Percentiles rank a stretch among this genome's conserved stretches.
Conservation (phyloP, 2,888 invertebrate species). For the Linyphia triangularis region DNA sequence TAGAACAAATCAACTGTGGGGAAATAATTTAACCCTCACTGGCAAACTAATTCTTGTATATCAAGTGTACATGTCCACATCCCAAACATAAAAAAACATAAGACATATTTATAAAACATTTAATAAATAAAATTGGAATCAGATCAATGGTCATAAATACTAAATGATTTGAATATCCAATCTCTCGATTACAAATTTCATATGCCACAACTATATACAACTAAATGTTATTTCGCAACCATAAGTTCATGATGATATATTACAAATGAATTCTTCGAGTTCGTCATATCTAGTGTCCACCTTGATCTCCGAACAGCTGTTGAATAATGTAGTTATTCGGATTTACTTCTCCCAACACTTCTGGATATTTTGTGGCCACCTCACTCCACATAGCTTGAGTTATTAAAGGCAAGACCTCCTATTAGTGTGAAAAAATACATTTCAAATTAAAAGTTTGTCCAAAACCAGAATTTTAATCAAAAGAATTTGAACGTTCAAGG, state of each 20-base stretch:
- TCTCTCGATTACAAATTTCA: background rate
- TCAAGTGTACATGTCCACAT: no score
- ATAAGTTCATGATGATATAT: slow-evolving; percentile 12
- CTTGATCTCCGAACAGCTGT: slow-evolving; percentile 81
- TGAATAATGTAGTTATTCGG: slow-evolving; percentile 80
- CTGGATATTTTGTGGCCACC: slow-evolving; percentile 78
- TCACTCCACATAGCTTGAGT: slow-evolving; percentile 78
- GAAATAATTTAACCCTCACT: no score
- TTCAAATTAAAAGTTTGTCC: background rate
- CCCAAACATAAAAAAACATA: no score
- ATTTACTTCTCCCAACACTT: slow-evolving; percentile 80
- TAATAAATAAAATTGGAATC: background rate
- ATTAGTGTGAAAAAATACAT: slow-evolving; percentile 49
- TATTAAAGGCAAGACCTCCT: slow-evolving; percentile 78
- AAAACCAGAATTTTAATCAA: background rate
- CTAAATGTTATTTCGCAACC: background rate
- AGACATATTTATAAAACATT: background rate
- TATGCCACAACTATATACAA: background rate
- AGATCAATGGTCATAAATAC: background rate
- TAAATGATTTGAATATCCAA: background rate
- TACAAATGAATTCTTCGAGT: slow-evolving; percentile 29
- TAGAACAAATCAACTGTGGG: no score
- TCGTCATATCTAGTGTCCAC: slow-evolving; percentile 79
- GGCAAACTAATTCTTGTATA: no score
- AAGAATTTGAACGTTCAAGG: no score